phyloP scores from a whole-genome alignment of 2,888 invertebrate species.

The Hirtodrosophila confusa region DNA sequence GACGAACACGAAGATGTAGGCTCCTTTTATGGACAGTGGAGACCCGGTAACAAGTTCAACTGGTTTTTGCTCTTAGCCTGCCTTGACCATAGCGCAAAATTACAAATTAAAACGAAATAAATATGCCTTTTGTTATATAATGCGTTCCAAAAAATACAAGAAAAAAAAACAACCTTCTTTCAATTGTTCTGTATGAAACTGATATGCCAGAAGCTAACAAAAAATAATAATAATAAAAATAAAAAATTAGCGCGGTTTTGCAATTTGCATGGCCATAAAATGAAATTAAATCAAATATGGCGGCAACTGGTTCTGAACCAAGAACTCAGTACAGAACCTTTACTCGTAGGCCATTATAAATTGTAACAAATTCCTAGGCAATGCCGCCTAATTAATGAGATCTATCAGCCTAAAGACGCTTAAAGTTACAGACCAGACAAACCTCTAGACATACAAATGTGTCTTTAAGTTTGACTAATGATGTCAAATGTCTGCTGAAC shows the following conservation, averaged over 20 bases:
- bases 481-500: constrained; percentile 60
- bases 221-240: constrained; percentile 16
- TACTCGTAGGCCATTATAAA: constrained; percentile 20
- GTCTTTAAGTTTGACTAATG: constrained; percentile 78
- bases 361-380: constrained; percentile 36
- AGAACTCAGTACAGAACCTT: background rate
- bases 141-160: constrained; percentile 36
- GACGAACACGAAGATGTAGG: constrained; percentile 15
- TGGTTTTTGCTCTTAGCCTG: constrained; percentile 50
- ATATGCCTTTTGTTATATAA: constrained; percentile 72
- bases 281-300: constrained; percentile 60
- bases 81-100: constrained; percentile 75
- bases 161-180: constrained; percentile 19
- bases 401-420: constrained; percentile 58
- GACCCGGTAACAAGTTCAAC: constrained; percentile 62
- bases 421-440: constrained; percentile 47
- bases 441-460: constrained; percentile 56
- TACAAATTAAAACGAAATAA: constrained; percentile 79
- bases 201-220: constrained; percentile 47
- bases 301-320: constrained; percentile 51
- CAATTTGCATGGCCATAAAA: constrained; percentile 70
- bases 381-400: constrained; percentile 57
- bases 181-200: constrained; percentile 57
- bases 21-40: constrained; percentile 26
- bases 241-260: constrained; percentile 77